Base-by-base conservation (phyloP, 2,888 invertebrate genomes). In the Noctua fimbriata region DNA sequence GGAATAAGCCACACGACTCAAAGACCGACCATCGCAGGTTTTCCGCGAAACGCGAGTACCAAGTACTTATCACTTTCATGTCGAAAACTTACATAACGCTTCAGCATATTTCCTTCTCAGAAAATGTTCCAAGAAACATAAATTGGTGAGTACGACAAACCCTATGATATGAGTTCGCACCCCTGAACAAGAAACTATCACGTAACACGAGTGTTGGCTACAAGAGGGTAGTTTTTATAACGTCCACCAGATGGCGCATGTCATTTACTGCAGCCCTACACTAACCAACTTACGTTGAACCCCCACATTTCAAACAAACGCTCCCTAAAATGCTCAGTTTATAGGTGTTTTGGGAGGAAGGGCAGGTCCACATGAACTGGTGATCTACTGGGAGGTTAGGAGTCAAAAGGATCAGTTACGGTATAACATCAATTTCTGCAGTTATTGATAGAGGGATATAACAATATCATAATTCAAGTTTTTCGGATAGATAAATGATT, bases 211-310 rank as follows among this genome's bases (percentile, higher is more conserved):
- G 90, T 94, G 94, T 92, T 93, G 93, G 92, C 91, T 91, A 93
- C 91, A 93, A 93, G 94, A 94, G 96, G 96, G 96, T 94, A 90
- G 94, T 94, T 95, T 96, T 96, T 96, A 96, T 96, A 93, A 95
- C 94, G 90, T 90, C 88, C 93, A 91, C 93, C 96, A 97, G 95
- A 96, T 96, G 96, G 92, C 94, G 95, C 93, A 91, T 95, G 96
- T 96, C 96, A 96, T 95, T 95, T 94, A 93, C 92, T 95, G 94
- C 94, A 95, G 93, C 94, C 94, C 93, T 91, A 84, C 83, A 90
- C 87, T 74, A 75, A 85, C 94, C 93, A 91, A 36, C 44, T 9
- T 84, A 76, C 71, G 32, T 78, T 88, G 92, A 92, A 76, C 94
- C 83, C 47, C 83, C n/a, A 71, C 55, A 84, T 79, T 84, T 73